Base-by-base conservation (phyloP, 1,140 invertebrate species). In the Sitobion miscanthi region DNA sequence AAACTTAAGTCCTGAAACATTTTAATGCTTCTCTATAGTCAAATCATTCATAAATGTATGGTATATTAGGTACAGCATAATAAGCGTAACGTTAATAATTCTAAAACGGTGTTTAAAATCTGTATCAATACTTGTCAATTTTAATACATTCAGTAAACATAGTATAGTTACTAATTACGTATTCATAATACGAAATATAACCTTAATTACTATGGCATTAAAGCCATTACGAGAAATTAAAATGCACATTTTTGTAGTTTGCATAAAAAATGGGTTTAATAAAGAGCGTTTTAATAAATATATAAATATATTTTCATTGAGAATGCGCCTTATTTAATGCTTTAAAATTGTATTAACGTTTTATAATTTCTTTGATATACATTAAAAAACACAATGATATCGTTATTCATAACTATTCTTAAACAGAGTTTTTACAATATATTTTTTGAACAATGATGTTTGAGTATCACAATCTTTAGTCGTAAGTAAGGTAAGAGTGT, bases 111-210 rank as follows among this genome's bases (percentile, higher is more conserved):
- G 30, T 17, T 69, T 69, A n/a, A 69, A 69, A 69, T n/a, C 14
- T n/a, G 62, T 69, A n/a, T n/a, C 62, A 69, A 69, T 69, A 30
- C 62, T 69, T n/a, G 62, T 69, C 5, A 69, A n/a, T 69, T 69
- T 69, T 69, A n/a, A 69, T 69, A n/a, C 11, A n/a, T 69, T n/a
- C 4, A n/a, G 52, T 69, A 69, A 14, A n/a, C 4, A 54, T 54
- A n/a, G n/a, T n/a, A 14, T 69, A 69, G 11, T 11, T n/a, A n/a
- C 30, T n/a, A 69, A 69, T 69, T 69, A n/a, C 2, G n/a, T 69
- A 69, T 69, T 62, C n/a, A 69, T 69, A 69, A n/a, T 69, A 69
- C 62, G n/a, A n/a, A 69, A 69, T n/a, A 69, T 69, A 69, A 69
- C 30, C n/a, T 2, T 17, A n/a, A 69, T n/a, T n/a, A 69, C 4